Evolutionary conservation across 1,140 invertebrate species (phyloP), one percentile per base, ranked within the genome.

Genomic region (Nephotettix cincticeps): DNA sequence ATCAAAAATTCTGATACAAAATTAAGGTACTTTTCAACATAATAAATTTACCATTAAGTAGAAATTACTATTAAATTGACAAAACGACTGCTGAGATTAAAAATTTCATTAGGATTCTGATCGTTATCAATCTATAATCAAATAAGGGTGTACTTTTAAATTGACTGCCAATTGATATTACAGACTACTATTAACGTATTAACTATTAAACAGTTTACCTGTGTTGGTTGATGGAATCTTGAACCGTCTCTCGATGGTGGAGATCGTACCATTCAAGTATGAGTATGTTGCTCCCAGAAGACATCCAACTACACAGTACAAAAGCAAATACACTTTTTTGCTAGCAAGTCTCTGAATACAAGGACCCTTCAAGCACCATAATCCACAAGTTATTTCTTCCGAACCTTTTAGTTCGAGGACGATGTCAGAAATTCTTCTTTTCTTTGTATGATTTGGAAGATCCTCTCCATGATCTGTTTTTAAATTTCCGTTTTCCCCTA

Each of bases 171-270:
- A n/a, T n/a, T 54, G 47, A 6, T 54, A 54, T 19, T 21, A 54
- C 13, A 9, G 6, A 40, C 36, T 40, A 40, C 36, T 40, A 56
- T 11, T 6, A 21, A 11, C 6, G 21, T 6, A 56, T 11, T 11
- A 11, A 9, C 9, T 56, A 9, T 56, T 23, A 21, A 21, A 56
- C 9, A 4, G 19, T 79, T 81, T 78, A 88, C 89, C 91, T 58
- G 89, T 90, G 30, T 88, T 89, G 78, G 87, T 86, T 9, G 89
- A 91, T 0, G 89, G 88, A 75, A 93, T 91, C 75, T 90, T 91
- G 77, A 91, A 93, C 72, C 91, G 83, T 76, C 93, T 93, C 77
- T 93, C 91, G 29, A 93, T 83, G 0, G 91, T 93, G 30, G 90
- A 90, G 47, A 93, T 88, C 4, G 89, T 91, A 13, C 90, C 90